These are phyloP conservation scores for Parambassis ranga DNA, from an alignment of 2,797 vertebrate genomes.

Conservation along the genomic window DNA sequence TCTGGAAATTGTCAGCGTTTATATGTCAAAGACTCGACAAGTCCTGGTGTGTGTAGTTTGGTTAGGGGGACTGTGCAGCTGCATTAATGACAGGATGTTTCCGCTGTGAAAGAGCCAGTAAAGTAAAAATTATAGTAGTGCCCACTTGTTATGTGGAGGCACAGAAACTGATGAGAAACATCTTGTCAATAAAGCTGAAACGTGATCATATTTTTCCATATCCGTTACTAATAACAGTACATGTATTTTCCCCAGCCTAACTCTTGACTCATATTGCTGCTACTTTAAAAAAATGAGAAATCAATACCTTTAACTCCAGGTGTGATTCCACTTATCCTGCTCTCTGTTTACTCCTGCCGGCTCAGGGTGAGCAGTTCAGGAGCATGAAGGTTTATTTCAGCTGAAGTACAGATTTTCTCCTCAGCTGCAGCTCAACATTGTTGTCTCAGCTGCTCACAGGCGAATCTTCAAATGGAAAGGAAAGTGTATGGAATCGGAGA, in stretches of 20 bases:
- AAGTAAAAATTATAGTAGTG: neutral
- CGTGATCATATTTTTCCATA: neutral
- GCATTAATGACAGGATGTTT: neutral
- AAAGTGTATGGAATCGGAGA: constrained; percentile 29
- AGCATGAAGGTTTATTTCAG: constrained; percentile 13
- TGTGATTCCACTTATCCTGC: constrained; percentile 2
- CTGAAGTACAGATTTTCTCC: constrained; percentile 1
- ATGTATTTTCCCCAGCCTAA: neutral
- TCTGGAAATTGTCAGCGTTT: no score
- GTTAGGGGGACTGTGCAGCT: neutral
- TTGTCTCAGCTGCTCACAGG: constrained; percentile 34
- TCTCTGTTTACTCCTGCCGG: neutral
- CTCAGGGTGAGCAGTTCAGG: neutral
- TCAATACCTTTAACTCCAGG: constrained; percentile 9
- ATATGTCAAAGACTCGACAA: neutral
- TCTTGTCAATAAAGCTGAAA: neutral
- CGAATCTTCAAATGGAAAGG: constrained; percentile 38
- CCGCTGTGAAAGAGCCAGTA: neutral
- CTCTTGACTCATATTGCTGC: neutral
- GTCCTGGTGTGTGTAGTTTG: neutral
- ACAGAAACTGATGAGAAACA: neutral
- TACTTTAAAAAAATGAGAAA: neutral
- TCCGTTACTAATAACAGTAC: constrained; percentile 1
- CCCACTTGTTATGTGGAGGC: neutral
- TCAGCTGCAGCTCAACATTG: constrained; percentile 8